Evolutionary conservation across 2,113 vertebrate species (phyloP).

Genomic region (Rhegmatorhina hoffmannsi): DNA sequence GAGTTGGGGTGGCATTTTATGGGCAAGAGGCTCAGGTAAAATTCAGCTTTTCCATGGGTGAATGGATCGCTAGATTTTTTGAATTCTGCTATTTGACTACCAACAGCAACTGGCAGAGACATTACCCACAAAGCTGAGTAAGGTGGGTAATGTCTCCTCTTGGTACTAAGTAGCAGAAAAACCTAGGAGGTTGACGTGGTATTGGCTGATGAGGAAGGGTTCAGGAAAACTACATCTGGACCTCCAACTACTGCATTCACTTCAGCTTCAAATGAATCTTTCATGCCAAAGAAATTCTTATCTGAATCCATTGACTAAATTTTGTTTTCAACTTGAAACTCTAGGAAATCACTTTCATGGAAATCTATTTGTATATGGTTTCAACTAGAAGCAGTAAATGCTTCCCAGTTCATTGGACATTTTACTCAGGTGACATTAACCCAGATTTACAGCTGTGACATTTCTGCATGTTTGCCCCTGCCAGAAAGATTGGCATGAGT

Average conservation of each 20-base stretch:
- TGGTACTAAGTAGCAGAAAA: background rate
- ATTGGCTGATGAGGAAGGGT: background rate
- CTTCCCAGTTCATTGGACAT: slow-evolving; percentile 21
- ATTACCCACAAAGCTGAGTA: background rate
- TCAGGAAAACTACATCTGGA: background rate
- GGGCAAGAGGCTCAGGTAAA: background rate
- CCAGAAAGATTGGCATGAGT: background rate
- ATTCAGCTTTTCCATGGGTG: background rate
- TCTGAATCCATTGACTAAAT: background rate
- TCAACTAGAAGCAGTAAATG: slow-evolving; percentile 35
- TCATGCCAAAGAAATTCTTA: background rate
- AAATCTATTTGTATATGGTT: slow-evolving; percentile 45
- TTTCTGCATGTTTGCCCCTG: background rate
- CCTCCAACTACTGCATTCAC: background rate
- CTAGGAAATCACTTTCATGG: slow-evolving; percentile 9
- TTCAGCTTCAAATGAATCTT: background rate
- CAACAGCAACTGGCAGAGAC: background rate
- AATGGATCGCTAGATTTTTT: background rate
- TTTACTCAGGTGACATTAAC: slow-evolving; percentile 26
- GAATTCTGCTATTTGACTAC: background rate
- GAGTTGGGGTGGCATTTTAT: background rate
- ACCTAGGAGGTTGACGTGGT: background rate
- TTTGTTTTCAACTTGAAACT: slow-evolving; percentile 9
- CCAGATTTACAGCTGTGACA: slow-evolving; percentile 26
- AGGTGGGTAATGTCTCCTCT: background rate